phyloP scores from a whole-genome alignment of 2,113 vertebrate species.

The Planiliza haematocheilus region DNA sequence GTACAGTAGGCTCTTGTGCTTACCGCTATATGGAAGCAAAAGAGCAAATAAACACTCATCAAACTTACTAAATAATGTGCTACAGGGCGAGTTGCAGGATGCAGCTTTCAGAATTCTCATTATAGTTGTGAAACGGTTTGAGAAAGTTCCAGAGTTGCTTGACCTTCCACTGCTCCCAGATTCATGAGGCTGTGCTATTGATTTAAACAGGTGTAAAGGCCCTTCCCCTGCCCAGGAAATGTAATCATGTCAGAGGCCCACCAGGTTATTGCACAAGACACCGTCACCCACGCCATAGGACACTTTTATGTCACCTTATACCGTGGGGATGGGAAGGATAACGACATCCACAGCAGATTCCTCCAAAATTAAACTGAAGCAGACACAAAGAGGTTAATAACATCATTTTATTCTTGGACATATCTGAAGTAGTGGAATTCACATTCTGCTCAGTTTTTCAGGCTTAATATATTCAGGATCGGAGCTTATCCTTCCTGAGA shows the following conservation, averaged over 20 bases:
- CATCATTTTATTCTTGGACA: constrained; percentile 39
- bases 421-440: constrained; percentile 29
- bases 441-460: constrained; percentile 43
- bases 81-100: constrained; percentile 1
- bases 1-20: no score
- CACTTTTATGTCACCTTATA: constrained; percentile 59
- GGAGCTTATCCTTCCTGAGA: constrained; percentile 52
- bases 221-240: constrained; percentile 65
- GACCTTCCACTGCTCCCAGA: constrained; percentile 71
- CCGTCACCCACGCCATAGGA: background rate
- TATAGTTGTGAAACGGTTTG: constrained; percentile 38
- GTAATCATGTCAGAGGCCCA: constrained; percentile 74
- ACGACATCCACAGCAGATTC: constrained; percentile 4
- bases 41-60: background rate
- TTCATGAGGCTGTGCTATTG: constrained; percentile 79
- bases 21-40: background rate
- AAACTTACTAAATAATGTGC: constrained; percentile 14
- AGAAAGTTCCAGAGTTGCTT: constrained; percentile 52
- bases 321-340: background rate
- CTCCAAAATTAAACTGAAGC: background rate
- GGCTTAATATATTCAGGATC: constrained; percentile 53
- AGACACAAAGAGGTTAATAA: constrained; percentile 32
- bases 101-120: constrained; percentile 50
- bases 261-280: no score
- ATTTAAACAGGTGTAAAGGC: constrained; percentile 83